These are phyloP conservation scores for Antedon mediterranea DNA, from an alignment of 53 echinoderm and acorn worm species.

Conservation along the genomic window DNA sequence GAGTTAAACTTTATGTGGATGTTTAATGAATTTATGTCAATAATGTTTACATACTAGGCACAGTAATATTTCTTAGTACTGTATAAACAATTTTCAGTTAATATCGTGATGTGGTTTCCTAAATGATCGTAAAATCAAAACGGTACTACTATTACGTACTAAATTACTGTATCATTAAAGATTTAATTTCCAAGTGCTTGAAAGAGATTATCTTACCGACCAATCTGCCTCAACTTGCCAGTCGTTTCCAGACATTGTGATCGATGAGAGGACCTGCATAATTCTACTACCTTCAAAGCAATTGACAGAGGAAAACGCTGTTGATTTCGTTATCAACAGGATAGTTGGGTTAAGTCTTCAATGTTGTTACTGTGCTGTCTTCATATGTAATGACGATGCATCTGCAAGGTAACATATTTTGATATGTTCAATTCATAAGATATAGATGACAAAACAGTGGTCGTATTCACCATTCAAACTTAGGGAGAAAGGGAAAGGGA, in stretches of 20 bases:
- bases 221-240: neutral
- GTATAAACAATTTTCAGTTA: too few species aligned
- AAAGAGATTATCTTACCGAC: constrained; percentile 1
- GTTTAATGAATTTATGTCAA: too few species aligned
- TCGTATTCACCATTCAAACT: too few species aligned
- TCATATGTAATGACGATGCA: neutral
- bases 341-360: neutral
- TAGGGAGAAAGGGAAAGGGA: too few species aligned
- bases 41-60: too few species aligned
- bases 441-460: too few species aligned
- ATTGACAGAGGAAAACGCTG: constrained; percentile 3
- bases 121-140: too few species aligned
- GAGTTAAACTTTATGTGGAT: too few species aligned
- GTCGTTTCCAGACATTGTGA: constrained; percentile 27
- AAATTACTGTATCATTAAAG: constrained; percentile 1
- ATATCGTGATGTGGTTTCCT: too few species aligned
- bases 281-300: constrained; percentile 11
- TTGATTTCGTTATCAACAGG: neutral
- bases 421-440: too few species aligned
- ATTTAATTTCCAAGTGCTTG: constrained; percentile 31
- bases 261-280: constrained; percentile 39
- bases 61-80: too few species aligned
- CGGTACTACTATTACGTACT: neutral
- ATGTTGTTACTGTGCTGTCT: neutral
- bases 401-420: neutral